Conservation (phyloP, 2,113 vertebrate species). For the Oncorhynchus kisutch region DNA sequence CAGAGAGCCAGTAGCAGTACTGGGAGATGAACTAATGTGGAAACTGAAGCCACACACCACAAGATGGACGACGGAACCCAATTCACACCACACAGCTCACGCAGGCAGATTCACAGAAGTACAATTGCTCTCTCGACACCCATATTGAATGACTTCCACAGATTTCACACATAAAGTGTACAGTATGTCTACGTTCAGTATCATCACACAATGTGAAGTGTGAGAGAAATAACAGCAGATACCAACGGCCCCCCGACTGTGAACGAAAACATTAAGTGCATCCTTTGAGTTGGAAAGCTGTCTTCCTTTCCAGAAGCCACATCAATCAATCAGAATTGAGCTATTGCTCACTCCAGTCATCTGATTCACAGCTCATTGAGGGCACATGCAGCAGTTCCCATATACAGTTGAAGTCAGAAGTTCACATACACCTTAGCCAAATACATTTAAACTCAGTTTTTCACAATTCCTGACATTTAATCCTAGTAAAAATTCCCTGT, state of each 20-base stretch:
- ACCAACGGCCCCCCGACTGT: no score
- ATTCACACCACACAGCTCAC: conserved; percentile 47
- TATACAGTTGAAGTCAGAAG: not conserved
- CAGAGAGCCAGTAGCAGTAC: conserved; percentile 73
- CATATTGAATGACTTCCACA: conserved; percentile 42
- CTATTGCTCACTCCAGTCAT: conserved; percentile 46
- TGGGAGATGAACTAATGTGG: conserved; percentile 72
- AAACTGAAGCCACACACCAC: conserved; percentile 73
- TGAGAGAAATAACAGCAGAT: no score
- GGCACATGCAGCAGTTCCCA: conserved; percentile 6
- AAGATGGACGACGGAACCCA: conserved; percentile 64
- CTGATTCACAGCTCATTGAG: conserved; percentile 29
- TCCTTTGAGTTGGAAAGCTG: conserved; percentile 28
- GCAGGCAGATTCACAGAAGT: conserved; percentile 31
- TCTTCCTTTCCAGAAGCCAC: conserved; percentile 28
- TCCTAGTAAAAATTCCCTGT: no score
- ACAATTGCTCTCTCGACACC: conserved; percentile 50
- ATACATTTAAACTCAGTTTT: no score
- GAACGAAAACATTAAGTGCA: not conserved
- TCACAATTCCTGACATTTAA: no score
- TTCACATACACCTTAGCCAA: no score
- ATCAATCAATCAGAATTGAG: conserved; percentile 26
- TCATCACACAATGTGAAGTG: no score
- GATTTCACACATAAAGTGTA: not conserved
- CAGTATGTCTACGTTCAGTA: no score